Percentiles rank a stretch among this genome's conserved stretches.
Evolutionary conservation across 2,888 invertebrate genomes (phyloP).

Genomic region (Linnaemya tessellans): DNA sequence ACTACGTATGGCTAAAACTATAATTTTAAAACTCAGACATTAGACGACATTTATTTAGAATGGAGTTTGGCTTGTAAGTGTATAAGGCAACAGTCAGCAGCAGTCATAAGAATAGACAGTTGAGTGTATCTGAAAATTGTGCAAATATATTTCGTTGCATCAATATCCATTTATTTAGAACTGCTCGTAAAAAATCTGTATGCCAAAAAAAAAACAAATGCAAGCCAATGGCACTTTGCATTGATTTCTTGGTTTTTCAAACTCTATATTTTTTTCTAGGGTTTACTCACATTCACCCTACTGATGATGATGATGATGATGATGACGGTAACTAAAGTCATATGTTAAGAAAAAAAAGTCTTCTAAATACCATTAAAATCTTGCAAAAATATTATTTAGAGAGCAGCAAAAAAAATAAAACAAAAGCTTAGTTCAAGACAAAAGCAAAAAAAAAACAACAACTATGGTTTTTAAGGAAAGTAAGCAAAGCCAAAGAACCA

Average conservation of each 20-base stretch:
- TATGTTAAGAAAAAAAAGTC: constrained; percentile 24
- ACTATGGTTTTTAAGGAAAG: constrained; percentile 9
- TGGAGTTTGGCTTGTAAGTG: not conserved
- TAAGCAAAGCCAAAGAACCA: constrained; percentile 22
- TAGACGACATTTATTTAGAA: constrained; percentile 66
- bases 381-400: constrained; percentile 35
- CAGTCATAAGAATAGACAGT: constrained; percentile 66
- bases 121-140: constrained; percentile 21
- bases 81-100: constrained; percentile 56
- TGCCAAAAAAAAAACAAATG: constrained; percentile 30
- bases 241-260: constrained; percentile 60
- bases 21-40: constrained; percentile 62
- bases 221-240: constrained; percentile 57
- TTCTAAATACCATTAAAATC: constrained; percentile 56
- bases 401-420: constrained; percentile 5
- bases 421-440: constrained; percentile 1
- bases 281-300: not conserved
- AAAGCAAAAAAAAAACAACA: not conserved
- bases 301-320: constrained; percentile 10
- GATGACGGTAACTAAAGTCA: constrained; percentile 20
- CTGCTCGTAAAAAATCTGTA: not conserved
- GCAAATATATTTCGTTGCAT: constrained; percentile 47
- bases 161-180: constrained; percentile 43
- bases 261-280: not conserved
- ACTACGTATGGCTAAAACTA: not conserved